Percentiles rank a stretch among this genome's conserved stretches.
phyloP scores from a whole-genome alignment of 2,113 vertebrate genomes.

The Cathartes aura region DNA sequence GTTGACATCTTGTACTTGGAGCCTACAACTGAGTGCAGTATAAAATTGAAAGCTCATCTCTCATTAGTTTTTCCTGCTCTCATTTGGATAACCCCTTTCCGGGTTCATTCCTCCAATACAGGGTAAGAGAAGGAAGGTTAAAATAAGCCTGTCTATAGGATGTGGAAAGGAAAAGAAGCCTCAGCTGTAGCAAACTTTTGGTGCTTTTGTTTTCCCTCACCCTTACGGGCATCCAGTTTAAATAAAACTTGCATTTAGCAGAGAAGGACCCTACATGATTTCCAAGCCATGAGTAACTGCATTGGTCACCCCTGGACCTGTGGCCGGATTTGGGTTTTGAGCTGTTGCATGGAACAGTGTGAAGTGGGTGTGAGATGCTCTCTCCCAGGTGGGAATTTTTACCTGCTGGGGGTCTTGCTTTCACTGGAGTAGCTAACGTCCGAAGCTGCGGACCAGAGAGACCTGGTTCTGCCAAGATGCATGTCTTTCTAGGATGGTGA shows the following conservation, averaged over 20 bases:
- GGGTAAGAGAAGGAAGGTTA: background rate
- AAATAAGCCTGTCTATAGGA: background rate
- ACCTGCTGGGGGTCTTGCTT: background rate
- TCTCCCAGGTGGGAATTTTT: background rate
- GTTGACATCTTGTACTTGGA: conserved; percentile 66
- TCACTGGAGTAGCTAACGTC: background rate
- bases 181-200: background rate
- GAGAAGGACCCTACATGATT: background rate
- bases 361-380: background rate
- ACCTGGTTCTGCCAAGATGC: background rate
- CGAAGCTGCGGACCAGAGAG: background rate
- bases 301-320: background rate
- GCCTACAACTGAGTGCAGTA: background rate
- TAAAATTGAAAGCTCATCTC: conserved; percentile 53
- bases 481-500: rapidly evolving
- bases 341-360: background rate
- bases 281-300: background rate
- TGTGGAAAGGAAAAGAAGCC: background rate
- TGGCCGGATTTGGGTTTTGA: background rate
- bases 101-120: background rate
- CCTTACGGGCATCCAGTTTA: background rate
- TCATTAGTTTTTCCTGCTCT: conserved; percentile 34
- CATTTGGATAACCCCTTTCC: conserved; percentile 3
- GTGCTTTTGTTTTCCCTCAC: background rate
- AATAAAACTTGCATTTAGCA: background rate